Evolutionary conservation across 1,140 invertebrate genomes (phyloP), one percentile per base, ranked within the genome.

Genomic region (Sarcophaga peregrina): DNA sequence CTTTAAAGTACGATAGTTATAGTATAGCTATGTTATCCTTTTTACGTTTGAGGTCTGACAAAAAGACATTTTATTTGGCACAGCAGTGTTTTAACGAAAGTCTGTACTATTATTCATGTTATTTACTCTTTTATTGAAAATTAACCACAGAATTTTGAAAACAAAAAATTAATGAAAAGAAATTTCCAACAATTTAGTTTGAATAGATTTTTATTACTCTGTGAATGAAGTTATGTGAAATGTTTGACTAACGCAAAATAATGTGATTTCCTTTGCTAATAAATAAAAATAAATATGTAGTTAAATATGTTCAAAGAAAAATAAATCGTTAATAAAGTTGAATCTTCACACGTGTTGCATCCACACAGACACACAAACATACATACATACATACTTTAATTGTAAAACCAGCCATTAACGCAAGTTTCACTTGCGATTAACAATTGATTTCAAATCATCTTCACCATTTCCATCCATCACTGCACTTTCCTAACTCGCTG

Each of bases 271-370:
- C 13, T 52, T 52, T 10, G 50, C 50, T 52, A 13, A 10, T 52
- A 52, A 52, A 52, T 52, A 52, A 52, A 52, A 52, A 5, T 52
- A 52, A 52, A 52, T 52, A 58, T 13, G 20, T 20, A 8, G 15
- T 8, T 17, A 68, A 68, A 68, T n/a, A 68, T 68, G 20, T 68
- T 2, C 17, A 68, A 20, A 68, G 20, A 68, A 20, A 68, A 68
- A 68, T 68, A 68, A 68, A 68, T 17, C 62, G 17, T 68, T 68
- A 58, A 68, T 68, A 68, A 68, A 10, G 54, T 58, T 58, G 54
- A 13, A 58, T 58, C 54, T 58, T 58, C 54, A n/a, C 13, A n/a
- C n/a, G n/a, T n/a, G 15, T 58, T 58, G 54, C 54, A 68, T 15
- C 15, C 6, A n/a, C 17, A 68, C 11, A 68, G 20, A 20, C 62